A percentile compares a stretch with the other conserved stretches of the same genome.
phyloP scores from a whole-genome alignment of 2,888 invertebrate genomes.

The Xanthorhoe designata region DNA sequence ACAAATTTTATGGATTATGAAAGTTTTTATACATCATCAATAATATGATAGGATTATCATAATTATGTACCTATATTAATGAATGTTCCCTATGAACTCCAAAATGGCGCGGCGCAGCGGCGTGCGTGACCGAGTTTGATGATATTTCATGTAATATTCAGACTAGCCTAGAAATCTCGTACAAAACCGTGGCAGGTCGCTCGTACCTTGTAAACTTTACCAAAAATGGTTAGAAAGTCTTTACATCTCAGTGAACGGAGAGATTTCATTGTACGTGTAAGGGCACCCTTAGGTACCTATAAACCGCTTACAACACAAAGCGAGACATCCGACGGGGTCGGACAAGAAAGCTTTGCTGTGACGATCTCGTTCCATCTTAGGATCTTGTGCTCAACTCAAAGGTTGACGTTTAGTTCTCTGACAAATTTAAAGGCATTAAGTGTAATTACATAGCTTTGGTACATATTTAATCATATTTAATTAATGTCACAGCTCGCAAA shows the following conservation, averaged over 20 bases:
- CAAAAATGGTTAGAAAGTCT: neutral
- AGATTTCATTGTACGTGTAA: neutral
- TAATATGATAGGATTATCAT: too few relatives aligned
- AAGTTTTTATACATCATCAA: too few relatives aligned
- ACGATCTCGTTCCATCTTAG: constrained; percentile 9
- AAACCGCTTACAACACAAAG: constrained; percentile 9
- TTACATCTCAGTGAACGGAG: neutral
- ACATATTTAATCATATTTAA: neutral
- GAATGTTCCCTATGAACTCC: too few relatives aligned
- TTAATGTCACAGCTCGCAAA: neutral
- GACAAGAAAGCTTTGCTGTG: constrained; percentile 16
- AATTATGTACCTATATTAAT: too few relatives aligned
- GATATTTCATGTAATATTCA: too few relatives aligned
- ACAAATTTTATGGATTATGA: too few relatives aligned
- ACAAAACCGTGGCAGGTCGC: too few relatives aligned
- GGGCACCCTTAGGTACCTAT: neutral
- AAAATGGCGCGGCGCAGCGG: too few relatives aligned
- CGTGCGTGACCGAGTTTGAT: too few relatives aligned
- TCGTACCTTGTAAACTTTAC: too few relatives aligned
- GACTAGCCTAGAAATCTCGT: too few relatives aligned
- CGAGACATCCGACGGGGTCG: constrained; percentile 4
- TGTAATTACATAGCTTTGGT: too few relatives aligned
- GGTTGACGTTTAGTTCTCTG: constrained; percentile 3
- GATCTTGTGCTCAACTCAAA: constrained; percentile 2
- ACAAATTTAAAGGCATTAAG: neutral